Evolutionary conservation across 2,888 invertebrate genomes (phyloP), one percentile per base, ranked within the genome.

Genomic region (Drosophila bunnanda): DNA sequence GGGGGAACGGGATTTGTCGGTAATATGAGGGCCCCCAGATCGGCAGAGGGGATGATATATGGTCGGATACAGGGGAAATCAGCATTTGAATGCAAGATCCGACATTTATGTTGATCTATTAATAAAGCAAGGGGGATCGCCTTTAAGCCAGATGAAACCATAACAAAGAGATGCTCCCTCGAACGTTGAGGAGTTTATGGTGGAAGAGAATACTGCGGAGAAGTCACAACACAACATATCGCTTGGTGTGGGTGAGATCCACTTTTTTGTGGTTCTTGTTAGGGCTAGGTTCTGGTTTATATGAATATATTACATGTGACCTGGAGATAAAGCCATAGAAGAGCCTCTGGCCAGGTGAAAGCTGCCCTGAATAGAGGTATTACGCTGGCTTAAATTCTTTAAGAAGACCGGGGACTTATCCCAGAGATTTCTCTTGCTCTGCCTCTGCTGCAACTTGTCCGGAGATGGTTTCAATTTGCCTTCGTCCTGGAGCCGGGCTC

Each of bases 91-190:
- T 75, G 41, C 72, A 57, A 66, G 61, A 74, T 71, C 71, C 69
- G 82, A 82, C 88, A 74, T 85, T 82, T 85, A 82, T 88, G 88
- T 80, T 85, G 82, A 82, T 82, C 82, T 82, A 82, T 82, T 88
- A 88, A 82, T 75, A 72, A 72, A 43, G 53, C 22, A 73, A 25
- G 43, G 60, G 69, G 69, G 46, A 70, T 60, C 44, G 39, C 12
- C 10, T 48, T 41, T 70, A 70, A 60, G 70, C 74, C 65, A 64
- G n/a, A 56, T 17, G 46, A 52, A 71, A 60, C 66, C 44, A 68
- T 67, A 64, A 69, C 65, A 64, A 64, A 64, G 64, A 64, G 17
- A 46, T 65, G 22, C 32, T 66, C 22, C 60, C 67, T 43, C 66
- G 22, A 15, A 38, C 43, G 36, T 15, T 30, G 32, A 17, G 15